These are phyloP conservation scores for Microtus obscurus DNA, from an alignment of 2,797 vertebrate species.

Conservation along the genomic window DNA sequence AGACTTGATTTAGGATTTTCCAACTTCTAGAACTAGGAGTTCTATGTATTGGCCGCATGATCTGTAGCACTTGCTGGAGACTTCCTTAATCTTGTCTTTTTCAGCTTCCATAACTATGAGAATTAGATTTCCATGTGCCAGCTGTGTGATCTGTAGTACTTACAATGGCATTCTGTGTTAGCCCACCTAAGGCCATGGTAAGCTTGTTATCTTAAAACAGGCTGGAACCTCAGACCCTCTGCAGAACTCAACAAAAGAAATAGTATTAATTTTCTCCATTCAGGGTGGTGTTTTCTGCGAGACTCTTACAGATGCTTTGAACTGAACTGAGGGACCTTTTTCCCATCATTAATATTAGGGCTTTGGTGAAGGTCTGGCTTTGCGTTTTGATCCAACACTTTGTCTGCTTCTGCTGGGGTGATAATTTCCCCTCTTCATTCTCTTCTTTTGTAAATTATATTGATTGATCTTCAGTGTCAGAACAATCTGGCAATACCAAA, in stretches of 20 bases:
- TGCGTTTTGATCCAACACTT: slow-evolving; percentile 55
- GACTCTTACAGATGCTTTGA: slow-evolving; percentile 55
- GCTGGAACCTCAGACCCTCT: slow-evolving; percentile 31
- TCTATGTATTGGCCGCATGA: not conserved
- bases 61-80: not conserved
- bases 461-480: slow-evolving; percentile 50
- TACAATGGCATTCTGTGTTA: not conserved
- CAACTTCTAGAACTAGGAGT: not conserved
- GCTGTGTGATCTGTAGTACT: not conserved
- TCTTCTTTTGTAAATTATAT: slow-evolving; percentile 40
- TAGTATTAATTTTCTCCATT: slow-evolving; percentile 7
- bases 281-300: not conserved
- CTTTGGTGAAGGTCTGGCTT: slow-evolving; percentile 49
- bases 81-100: not conserved
- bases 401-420: slow-evolving; percentile 46
- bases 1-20: slow-evolving; percentile 5
- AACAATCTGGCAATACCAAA: slow-evolving; percentile 37
- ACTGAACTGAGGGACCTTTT: slow-evolving; percentile 27
- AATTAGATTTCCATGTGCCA: not conserved
- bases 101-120: not conserved
- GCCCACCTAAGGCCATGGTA: not conserved
- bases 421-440: slow-evolving; percentile 36
- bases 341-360: slow-evolving; percentile 56
- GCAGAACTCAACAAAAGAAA: slow-evolving; percentile 15
- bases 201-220: not conserved